Base-by-base conservation (phyloP, 2,888 invertebrate genomes). In the Dendrolimus houi region DNA sequence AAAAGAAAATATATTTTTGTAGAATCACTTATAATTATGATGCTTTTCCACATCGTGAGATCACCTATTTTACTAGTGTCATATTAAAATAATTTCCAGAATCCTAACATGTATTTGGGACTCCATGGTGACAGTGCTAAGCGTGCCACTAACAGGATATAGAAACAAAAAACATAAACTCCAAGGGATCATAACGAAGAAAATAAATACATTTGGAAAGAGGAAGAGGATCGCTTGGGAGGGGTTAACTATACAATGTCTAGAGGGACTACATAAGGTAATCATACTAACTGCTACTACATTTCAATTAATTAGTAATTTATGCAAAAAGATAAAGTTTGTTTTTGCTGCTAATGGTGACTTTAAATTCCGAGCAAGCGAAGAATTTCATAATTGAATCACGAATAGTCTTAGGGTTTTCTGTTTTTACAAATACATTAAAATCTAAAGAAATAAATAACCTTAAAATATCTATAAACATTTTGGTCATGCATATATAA, bases 61-160 rank as follows among this genome's bases (percentile, higher is more conserved):
- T 47, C 47, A 47, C 47, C 12, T 47, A 12, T 12, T 9, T 47
- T 47, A 17, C 29, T 29, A 29, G 9, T 47, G 7, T 47, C 12
- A 12, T 47, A 10, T 9, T 47, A 47, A 47, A 12, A 47, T 47
- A 47, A 29, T n/a, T 79, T 78, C 41, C 64, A 91, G 96, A 59
- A 94, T 98, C 52, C 81, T 98, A 56, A 97, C 97, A 0, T 96
- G 96, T 69, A 97, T 97, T 72, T 98, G 98, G 98, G 95, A 96
- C 52, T 96, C 96, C 0, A 95, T 98, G 92, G 94, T 98, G 60
- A 95, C 95, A 13, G 96, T 98, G 0, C 85, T 98, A 13, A 96
- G 97, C 54, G 94, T 95, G 0, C 95, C 96, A 0, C 83, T 97
- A 57, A 94, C 93, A 1, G 94, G 87, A 9, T 82, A 81, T 59